A percentile compares a stretch with the other conserved stretches of the same genome.
phyloP scores from a whole-genome alignment of 2,113 vertebrate genomes.

The Xiphorhynchus elegans region DNA sequence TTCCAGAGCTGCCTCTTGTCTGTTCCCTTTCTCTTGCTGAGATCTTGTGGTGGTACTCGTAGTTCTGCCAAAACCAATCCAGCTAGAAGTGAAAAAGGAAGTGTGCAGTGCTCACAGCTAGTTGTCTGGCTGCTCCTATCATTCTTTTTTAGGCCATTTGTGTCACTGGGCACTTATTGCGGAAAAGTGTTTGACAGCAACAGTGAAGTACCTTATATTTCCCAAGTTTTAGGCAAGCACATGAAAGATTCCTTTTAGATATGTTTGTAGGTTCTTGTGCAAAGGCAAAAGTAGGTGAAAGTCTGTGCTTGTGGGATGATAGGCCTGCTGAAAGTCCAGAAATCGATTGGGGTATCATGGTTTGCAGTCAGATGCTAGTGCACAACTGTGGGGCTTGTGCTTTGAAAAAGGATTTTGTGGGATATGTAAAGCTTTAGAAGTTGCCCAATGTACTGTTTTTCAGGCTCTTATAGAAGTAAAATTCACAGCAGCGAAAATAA shows the following conservation, averaged over 20 bases:
- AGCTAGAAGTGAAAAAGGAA: neutral
- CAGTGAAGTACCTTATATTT: neutral
- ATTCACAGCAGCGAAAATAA: neutral
- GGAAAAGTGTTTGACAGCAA: neutral
- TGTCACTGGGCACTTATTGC: neutral
- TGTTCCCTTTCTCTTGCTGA: neutral
- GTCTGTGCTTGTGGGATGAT: neutral
- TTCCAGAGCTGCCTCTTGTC: neutral
- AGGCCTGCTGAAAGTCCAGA: neutral
- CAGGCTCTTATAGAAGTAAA: neutral
- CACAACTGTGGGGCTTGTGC: neutral
- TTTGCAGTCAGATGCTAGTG: neutral
- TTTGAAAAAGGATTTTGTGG: neutral
- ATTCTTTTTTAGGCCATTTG: neutral
- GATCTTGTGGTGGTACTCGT: neutral
- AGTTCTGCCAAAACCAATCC: neutral
- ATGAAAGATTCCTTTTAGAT: neutral
- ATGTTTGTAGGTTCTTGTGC: neutral
- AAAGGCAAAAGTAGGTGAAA: neutral
- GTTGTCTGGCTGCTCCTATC: neutral
- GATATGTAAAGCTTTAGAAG: neutral
- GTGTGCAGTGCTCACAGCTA: rapidly evolving
- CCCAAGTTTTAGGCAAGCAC: neutral
- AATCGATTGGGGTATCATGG: rapidly evolving
- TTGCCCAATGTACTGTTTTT: neutral